Evolutionary conservation across 2,797 vertebrate genomes (phyloP).

Genomic region (Pseudochirops cupreus): DNA sequence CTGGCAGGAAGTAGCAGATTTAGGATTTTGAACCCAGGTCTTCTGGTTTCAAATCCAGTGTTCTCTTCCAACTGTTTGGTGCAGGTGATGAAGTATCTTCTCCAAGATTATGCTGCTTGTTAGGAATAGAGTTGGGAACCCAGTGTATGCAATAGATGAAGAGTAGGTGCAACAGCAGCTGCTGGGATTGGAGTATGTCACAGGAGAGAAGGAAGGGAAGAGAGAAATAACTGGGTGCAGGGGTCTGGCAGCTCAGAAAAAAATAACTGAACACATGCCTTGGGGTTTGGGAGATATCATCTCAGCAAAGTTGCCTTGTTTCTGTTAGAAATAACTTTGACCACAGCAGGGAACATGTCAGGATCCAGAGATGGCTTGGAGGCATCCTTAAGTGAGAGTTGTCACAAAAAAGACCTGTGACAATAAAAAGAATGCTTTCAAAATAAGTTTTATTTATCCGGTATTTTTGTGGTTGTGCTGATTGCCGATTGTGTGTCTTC

Average conservation of each 20-base stretch:
- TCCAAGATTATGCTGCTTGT: background rate
- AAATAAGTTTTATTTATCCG: constrained; percentile 1
- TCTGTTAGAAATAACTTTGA: background rate
- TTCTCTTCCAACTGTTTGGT: background rate
- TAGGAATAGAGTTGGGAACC: background rate
- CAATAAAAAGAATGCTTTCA: constrained; percentile 5
- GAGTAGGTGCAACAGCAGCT: background rate
- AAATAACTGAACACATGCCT: background rate
- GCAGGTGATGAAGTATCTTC: background rate
- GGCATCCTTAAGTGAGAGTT: background rate
- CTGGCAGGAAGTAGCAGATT: background rate
- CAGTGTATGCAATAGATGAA: background rate
- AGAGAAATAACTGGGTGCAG: background rate
- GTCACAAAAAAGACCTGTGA: background rate
- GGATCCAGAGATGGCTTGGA: background rate
- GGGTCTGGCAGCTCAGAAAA: background rate
- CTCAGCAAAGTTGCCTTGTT: background rate
- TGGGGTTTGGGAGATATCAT: background rate
- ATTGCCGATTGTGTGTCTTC: background rate
- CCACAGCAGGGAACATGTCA: background rate
- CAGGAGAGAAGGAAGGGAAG: background rate
- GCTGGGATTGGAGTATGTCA: background rate
- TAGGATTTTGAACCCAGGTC: background rate
- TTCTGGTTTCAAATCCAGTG: background rate
- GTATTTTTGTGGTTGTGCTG: background rate